phyloP scores from a whole-genome alignment of 2,113 vertebrate species.

The Nesogale talazaci region DNA sequence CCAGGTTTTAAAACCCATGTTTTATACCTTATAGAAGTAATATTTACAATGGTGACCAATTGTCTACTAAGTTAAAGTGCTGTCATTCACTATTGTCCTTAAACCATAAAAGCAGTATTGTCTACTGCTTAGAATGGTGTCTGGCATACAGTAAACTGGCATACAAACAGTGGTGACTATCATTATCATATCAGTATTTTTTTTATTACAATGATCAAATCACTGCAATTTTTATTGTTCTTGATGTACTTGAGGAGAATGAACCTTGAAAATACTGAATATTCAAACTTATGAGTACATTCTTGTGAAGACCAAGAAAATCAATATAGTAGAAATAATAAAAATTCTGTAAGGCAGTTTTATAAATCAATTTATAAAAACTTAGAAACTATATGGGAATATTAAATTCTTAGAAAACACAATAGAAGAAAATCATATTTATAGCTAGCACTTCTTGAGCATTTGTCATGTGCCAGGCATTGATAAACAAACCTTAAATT shows the following conservation, averaged over 20 bases:
- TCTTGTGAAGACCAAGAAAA: not conserved
- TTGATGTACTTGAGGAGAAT: not conserved
- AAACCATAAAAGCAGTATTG: not conserved
- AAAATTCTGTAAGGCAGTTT: not conserved
- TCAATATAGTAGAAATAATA: not conserved
- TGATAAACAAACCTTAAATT: not conserved
- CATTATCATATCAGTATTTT: not conserved
- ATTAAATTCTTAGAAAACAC: not conserved
- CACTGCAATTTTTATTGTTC: not conserved
- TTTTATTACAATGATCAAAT: too few species aligned
- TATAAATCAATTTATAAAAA: not conserved
- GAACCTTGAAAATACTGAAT: not conserved
- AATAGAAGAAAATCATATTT: conserved; percentile 1
- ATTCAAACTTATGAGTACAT: not conserved
- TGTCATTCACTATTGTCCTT: not conserved
- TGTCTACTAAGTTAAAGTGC: not conserved
- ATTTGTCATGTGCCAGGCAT: too few species aligned
- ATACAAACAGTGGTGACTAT: not conserved
- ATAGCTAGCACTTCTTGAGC: not conserved
- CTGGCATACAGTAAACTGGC: not conserved
- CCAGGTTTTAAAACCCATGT: not conserved
- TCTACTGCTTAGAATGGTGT: not conserved
- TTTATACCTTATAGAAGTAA: not conserved
- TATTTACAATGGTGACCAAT: not conserved
- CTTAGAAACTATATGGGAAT: not conserved